Evolutionary conservation across 2,888 invertebrate genomes (phyloP).

Genomic region (Hydroisotoma schaefferi): DNA sequence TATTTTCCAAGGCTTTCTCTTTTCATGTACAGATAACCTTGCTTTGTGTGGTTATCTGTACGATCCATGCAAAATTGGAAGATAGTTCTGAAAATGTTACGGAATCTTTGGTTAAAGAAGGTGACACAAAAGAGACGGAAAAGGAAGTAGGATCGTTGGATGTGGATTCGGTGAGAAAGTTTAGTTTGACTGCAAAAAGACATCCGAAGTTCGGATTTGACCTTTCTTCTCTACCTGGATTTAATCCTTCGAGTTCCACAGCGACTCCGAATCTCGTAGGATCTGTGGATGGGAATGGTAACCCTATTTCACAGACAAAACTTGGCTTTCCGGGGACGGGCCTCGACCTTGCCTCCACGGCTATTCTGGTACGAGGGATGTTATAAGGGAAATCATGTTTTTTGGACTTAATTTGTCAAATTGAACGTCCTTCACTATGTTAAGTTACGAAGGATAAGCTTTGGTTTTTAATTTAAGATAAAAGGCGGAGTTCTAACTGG

Average conservation of each 20-base stretch:
- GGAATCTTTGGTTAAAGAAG: no score
- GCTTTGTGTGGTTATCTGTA: no score
- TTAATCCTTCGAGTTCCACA: not conserved
- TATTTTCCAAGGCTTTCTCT: no score
- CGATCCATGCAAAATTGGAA: no score
- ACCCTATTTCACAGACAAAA: no score
- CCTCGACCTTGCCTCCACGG: conserved; percentile 31
- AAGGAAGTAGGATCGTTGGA: not conserved
- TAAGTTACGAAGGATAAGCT: not conserved
- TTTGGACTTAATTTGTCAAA: not conserved
- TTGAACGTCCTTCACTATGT: not conserved
- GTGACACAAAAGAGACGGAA: not conserved
- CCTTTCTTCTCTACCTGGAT: conserved; percentile 16
- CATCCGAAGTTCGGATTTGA: conserved; percentile 34
- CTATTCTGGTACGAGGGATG: conserved; percentile 28
- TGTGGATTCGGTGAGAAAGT: not conserved
- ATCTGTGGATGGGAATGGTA: not conserved
- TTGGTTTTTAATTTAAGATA: conserved; percentile 23
- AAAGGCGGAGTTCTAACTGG: conserved; percentile 41
- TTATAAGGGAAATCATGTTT: not conserved
- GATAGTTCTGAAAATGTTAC: no score
- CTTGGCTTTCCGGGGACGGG: conserved; percentile 13
- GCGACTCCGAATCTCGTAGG: conserved; percentile 15
- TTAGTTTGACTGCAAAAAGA: conserved; percentile 6
- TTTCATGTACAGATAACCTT: no score